A percentile compares a stretch with the other conserved stretches of the same genome.
Conservation (phyloP, 1,140 invertebrate species). For the Lordiphosa stackelbergi region DNA sequence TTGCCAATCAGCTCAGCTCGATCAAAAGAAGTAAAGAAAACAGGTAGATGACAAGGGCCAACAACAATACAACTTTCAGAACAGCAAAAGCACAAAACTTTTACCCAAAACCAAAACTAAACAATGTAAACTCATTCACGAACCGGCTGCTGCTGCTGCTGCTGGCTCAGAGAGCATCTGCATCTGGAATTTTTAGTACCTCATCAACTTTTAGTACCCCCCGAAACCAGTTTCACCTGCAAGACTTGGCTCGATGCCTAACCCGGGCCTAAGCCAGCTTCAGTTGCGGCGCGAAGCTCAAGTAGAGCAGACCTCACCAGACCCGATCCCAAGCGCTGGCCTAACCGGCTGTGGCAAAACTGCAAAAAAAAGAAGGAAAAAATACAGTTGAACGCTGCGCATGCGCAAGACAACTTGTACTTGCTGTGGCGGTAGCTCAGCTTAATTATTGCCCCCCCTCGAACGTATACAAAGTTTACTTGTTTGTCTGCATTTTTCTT, state of each 20-base stretch:
- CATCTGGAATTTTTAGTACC: constrained; percentile 66
- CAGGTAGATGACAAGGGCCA: constrained; percentile 64
- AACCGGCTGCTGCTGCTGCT: constrained; percentile 15
- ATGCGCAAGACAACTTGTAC: constrained; percentile 41
- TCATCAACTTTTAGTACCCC: constrained; percentile 37
- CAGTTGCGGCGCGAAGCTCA: constrained; percentile 68
- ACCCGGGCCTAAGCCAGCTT: constrained; percentile 28
- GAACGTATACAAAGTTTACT: constrained; percentile 42
- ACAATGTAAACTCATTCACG: constrained; percentile 67
- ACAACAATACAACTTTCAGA: constrained; percentile 59
- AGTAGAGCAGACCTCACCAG: constrained; percentile 47
- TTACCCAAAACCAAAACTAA: constrained; percentile 53
- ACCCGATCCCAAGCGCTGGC: constrained; percentile 17
- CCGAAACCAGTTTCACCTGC: constrained; percentile 56
- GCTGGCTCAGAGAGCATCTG: constrained; percentile 31
- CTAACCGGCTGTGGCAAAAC: constrained; percentile 22
- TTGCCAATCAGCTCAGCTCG: constrained; percentile 57
- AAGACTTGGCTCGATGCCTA: constrained; percentile 28
- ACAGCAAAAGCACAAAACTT: constrained; percentile 56
- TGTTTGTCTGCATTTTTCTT: constrained; percentile 70
- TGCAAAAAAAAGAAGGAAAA: constrained; percentile 15
- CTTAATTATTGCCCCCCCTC: constrained; percentile 54
- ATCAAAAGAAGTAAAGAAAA: constrained; percentile 41
- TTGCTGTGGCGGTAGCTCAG: constrained; percentile 40
- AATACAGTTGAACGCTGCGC: constrained; percentile 37